These are phyloP conservation scores for Keiferia lycopersicella DNA, from an alignment of 2,888 invertebrate species.

Conservation along the genomic window DNA sequence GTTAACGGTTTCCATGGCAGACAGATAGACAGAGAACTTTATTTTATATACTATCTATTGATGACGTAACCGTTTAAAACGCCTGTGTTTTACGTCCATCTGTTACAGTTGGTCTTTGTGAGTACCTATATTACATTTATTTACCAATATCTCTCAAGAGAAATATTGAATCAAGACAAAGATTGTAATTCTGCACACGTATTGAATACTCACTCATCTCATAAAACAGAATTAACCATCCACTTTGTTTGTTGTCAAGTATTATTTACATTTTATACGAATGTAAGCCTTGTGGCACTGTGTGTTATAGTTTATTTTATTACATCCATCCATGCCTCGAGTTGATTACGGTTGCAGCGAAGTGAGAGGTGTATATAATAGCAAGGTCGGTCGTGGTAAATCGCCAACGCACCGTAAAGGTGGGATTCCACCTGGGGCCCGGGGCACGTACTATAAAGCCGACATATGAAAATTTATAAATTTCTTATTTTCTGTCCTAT, in stretches of 20 bases:
- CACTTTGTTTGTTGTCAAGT: neutral
- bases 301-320: conserved; percentile 18
- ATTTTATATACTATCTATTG: too few relatives aligned
- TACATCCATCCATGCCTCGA: conserved; percentile 19
- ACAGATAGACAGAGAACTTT: too few relatives aligned
- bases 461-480: too few relatives aligned
- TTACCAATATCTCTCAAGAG: neutral
- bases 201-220: too few relatives aligned
- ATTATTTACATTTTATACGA: conserved; percentile 2
- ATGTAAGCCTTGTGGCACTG: neutral
- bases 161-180: neutral
- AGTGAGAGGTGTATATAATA: conserved; percentile 40
- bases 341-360: conserved; percentile 31
- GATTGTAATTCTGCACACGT: conserved; percentile 2
- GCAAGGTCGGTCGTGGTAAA: conserved; percentile 45
- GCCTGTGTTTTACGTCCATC: neutral
- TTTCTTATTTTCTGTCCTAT: too few relatives aligned
- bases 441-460: too few relatives aligned
- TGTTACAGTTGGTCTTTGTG: neutral
- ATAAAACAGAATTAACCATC: neutral
- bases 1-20: too few relatives aligned
- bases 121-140: neutral
- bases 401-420: conserved; percentile 13
- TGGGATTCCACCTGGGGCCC: too few relatives aligned
- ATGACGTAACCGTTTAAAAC: neutral